Evolutionary conservation across 2,113 vertebrate species (phyloP), one percentile per base, ranked within the genome.

Genomic region (Rhinogobius similis): DNA sequence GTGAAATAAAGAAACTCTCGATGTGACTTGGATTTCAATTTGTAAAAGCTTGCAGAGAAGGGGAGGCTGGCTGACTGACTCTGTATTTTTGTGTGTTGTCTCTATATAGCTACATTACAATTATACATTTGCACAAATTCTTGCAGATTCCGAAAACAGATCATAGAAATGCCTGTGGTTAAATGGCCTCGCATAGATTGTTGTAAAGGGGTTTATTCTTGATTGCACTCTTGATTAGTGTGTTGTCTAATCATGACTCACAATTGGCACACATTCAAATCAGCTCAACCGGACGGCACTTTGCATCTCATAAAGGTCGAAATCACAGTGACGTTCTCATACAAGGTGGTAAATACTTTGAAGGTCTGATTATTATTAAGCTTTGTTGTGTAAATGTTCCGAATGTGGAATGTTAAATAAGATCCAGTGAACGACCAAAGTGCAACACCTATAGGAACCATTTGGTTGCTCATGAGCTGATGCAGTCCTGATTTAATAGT

Each of bases 11-110:
- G 66, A 56, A 70, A 62, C 72, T 66, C 29, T 16, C 27, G 58
- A 61, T 46, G 65, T 70, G 62, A 76, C 72, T 66, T 70, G 50
- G 74, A 85, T 72, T 79, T 80, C 62, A 84, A 74, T 83, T 75
- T 82, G 39, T 73, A n/a, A 72, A 18, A 38, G 66, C 14, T 68
- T 21, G 18, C 20, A 3, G 55, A 27, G 70, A 56, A 41, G 26
- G 67, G 58, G 70, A 32, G 72, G 67, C 38, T 46, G 58, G 32
- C 58, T 48, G 3, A 63, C 65, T 6, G 65, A 48, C 23, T 59
- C 3, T 26, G 8, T 52, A n/a, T 23, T 21, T 36, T 36, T 36
- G 32, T 8, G 32, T 8, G 5, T 29, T 29, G 29, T 29, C 29
- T 29, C 29, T 3, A 8, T 36, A 7, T 8, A 36, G 5, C 32